phyloP scores from a whole-genome alignment of 2,888 invertebrate genomes.

The Pegoplata infirma region DNA sequence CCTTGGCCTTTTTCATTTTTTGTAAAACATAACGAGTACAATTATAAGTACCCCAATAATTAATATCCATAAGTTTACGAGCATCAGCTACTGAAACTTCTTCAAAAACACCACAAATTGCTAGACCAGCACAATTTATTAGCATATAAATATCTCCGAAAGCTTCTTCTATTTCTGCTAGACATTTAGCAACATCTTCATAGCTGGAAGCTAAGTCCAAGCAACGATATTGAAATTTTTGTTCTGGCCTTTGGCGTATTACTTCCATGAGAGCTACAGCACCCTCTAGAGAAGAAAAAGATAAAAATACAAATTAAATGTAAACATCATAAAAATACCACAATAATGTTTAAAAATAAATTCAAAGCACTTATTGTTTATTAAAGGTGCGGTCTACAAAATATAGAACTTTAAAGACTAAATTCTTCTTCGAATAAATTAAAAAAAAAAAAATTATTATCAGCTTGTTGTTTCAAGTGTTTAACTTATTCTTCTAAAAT shows the following conservation, averaged over 20 bases:
- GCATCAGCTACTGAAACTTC: slow-evolving; percentile 84
- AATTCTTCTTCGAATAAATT: too few relatives aligned
- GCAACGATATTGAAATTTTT: slow-evolving; percentile 82
- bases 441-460: too few relatives aligned
- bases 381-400: slow-evolving; percentile 6
- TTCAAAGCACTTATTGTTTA: neutral
- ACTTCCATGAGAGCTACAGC: slow-evolving; percentile 82
- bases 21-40: slow-evolving; percentile 88
- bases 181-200: slow-evolving; percentile 80
- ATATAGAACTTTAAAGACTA: neutral
- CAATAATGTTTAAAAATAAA: neutral
- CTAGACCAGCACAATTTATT: slow-evolving; percentile 95
- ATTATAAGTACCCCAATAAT: slow-evolving; percentile 92
- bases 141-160: slow-evolving; percentile 92
- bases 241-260: slow-evolving; percentile 78
- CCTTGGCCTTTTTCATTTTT: slow-evolving; percentile 87
- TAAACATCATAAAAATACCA: neutral
- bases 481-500: too few relatives aligned
- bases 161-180: slow-evolving; percentile 82
- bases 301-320: neutral
- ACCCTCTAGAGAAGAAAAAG: slow-evolving; percentile 73
- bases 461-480: too few relatives aligned
- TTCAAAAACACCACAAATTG: slow-evolving; percentile 86
- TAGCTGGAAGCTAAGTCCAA: slow-evolving; percentile 85
- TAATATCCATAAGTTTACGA: slow-evolving; percentile 89